Percentiles rank a stretch among this genome's conserved stretches.
phyloP scores from a whole-genome alignment of 2,113 vertebrate species.

The Uropsilus gracilis region DNA sequence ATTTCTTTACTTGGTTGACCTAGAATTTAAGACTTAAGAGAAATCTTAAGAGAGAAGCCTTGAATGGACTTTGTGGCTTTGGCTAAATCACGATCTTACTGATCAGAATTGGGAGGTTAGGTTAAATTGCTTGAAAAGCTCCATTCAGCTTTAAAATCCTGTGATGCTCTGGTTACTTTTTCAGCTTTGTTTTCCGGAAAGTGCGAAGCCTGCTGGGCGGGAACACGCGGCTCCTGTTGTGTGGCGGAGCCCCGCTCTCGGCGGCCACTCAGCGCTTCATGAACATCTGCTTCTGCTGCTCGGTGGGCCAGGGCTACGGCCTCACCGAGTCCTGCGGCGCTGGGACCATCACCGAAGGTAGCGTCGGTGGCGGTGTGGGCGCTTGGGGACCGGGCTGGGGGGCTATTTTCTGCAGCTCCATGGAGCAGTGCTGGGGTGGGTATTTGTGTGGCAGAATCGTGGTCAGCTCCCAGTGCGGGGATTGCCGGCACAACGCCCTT shows the following conservation, averaged over 20 bases:
- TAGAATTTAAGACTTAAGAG: constrained; percentile 2
- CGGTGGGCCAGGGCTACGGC: constrained; percentile 96
- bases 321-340: constrained; percentile 95
- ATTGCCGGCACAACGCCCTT: neutral
- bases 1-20: neutral
- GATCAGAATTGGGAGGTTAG: neutral
- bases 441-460: neutral
- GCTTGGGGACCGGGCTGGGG: neutral
- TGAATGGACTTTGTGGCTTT: neutral
- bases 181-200: constrained; percentile 94
- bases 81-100: neutral
- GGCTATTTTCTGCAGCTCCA: neutral
- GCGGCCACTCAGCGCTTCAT: constrained; percentile 96
- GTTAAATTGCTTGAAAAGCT: neutral
- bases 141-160: constrained; percentile 28
- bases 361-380: too few relatives aligned
- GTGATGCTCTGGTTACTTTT: constrained; percentile 18
- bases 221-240: constrained; percentile 91
- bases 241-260: constrained; percentile 95
- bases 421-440: neutral
- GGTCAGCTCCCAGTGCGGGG: neutral
- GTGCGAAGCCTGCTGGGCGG: constrained; percentile 93
- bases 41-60: too few relatives aligned
- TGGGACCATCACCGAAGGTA: constrained; percentile 93
- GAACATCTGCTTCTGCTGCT: constrained; percentile 98